These are phyloP conservation scores for Horisme vitalbata DNA, from an alignment of 2,888 invertebrate genomes.

Conservation along the genomic window DNA sequence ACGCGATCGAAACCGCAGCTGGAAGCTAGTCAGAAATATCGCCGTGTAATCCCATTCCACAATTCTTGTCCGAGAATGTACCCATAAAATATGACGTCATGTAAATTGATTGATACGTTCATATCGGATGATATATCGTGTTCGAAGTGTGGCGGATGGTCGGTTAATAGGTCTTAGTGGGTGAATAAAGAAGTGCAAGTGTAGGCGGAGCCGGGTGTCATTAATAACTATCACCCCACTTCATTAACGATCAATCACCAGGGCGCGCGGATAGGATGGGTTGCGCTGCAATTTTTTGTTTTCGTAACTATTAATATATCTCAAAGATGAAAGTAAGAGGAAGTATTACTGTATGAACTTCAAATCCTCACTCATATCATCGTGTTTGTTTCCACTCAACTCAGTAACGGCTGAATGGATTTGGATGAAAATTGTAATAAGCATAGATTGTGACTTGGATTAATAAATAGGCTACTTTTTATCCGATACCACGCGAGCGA, in stretches of 20 bases:
- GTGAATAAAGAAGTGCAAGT: slow-evolving; percentile 66
- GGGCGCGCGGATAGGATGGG: slow-evolving; percentile 55
- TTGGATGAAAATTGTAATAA: no score
- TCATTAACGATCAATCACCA: slow-evolving; percentile 81
- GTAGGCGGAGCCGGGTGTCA: slow-evolving; percentile 66
- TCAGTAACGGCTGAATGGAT: no score
- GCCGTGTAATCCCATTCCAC: slow-evolving; percentile 7
- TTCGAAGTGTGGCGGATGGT: slow-evolving; percentile 44
- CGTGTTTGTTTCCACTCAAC: no score
- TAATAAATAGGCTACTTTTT: no score
- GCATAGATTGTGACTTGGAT: no score
- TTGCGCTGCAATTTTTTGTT: slow-evolving; percentile 39
- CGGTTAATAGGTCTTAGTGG: slow-evolving; percentile 70
- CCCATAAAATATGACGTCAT: slow-evolving; percentile 40
- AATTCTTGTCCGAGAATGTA: slow-evolving; percentile 8
- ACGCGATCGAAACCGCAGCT: no score
- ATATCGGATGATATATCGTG: slow-evolving; percentile 68
- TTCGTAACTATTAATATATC: slow-evolving; percentile 29
- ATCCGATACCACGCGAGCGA: no score
- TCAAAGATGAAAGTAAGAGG: slow-evolving; percentile 5
- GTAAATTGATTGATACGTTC: slow-evolving; percentile 77
- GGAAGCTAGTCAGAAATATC: no score
- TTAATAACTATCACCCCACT: slow-evolving; percentile 80
- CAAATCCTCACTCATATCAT: no score
- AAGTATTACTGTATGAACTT: no score